These are phyloP conservation scores for Chaetogeoica ovagalla DNA, from an alignment of 2,888 invertebrate species.

Conservation along the genomic window DNA sequence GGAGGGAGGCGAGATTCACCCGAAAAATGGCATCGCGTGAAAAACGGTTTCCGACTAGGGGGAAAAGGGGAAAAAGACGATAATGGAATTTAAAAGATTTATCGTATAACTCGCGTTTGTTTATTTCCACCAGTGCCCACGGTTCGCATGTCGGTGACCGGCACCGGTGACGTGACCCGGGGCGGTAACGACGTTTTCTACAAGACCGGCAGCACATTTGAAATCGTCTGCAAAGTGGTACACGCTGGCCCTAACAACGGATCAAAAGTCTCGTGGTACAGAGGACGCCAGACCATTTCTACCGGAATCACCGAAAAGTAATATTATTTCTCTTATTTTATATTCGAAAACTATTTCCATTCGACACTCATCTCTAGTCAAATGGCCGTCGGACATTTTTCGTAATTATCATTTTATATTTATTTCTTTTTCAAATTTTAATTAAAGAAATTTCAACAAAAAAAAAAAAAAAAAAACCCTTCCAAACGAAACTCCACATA, in stretches of 20 bases:
- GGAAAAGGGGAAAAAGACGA: too few relatives aligned
- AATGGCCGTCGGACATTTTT: not conserved
- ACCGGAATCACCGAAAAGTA: slow-evolving; percentile 38
- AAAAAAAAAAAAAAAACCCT: too few relatives aligned
- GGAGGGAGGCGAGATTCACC: too few relatives aligned
- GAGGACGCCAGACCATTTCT: slow-evolving; percentile 37
- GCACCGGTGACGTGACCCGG: slow-evolving; percentile 45
- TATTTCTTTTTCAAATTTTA: too few relatives aligned
- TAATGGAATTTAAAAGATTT: too few relatives aligned
- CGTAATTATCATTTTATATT: too few relatives aligned
- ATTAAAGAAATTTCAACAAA: too few relatives aligned
- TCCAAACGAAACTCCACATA: too few relatives aligned
- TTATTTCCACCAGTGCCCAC: slow-evolving; percentile 24
- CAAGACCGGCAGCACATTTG: slow-evolving; percentile 44
- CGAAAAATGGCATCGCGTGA: too few relatives aligned
- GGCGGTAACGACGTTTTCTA: slow-evolving; percentile 38
- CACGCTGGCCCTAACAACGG: slow-evolving; percentile 42
- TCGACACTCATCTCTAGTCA: too few relatives aligned
- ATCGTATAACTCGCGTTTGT: not conserved
- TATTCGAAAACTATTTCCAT: not conserved
- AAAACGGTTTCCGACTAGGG: too few relatives aligned
- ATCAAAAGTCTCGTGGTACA: slow-evolving; percentile 47
- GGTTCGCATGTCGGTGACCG: slow-evolving; percentile 43
- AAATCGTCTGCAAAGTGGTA: slow-evolving; percentile 46
- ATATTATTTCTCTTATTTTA: not conserved